phyloP scores from a whole-genome alignment of 2,888 invertebrate genomes.

The Diarsia brunnea region DNA sequence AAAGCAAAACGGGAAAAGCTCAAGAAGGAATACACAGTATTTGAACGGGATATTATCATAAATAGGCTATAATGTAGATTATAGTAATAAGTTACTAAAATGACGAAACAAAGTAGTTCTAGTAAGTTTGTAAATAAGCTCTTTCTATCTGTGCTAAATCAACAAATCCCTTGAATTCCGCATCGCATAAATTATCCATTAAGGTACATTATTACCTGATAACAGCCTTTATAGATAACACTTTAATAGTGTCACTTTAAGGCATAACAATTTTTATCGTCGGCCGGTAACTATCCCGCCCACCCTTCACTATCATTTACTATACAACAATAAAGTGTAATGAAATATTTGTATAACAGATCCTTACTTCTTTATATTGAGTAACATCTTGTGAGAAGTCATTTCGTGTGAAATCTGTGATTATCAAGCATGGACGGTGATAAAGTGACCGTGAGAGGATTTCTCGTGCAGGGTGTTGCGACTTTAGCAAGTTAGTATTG shows the following conservation, averaged over 20 bases:
- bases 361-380: slow-evolving; percentile 57
- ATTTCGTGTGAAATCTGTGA: slow-evolving; percentile 47
- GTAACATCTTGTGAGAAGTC: slow-evolving; percentile 14
- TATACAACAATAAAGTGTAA: slow-evolving; percentile 53
- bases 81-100: too few relatives aligned
- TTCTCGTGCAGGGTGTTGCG: slow-evolving; percentile 52
- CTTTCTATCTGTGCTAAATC: neutral
- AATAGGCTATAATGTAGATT: too few relatives aligned
- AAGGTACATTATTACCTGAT: slow-evolving; percentile 45
- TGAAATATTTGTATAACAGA: slow-evolving; percentile 48
- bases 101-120: neutral
- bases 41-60: too few relatives aligned
- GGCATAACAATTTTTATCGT: slow-evolving; percentile 43
- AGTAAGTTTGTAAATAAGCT: neutral
- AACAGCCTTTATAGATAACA: slow-evolving; percentile 49
- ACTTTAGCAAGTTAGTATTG: slow-evolving; percentile 64
- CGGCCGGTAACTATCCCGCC: slow-evolving; percentile 9
- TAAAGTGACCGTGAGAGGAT: slow-evolving; percentile 48
- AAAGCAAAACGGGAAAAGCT: too few relatives aligned
- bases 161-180: neutral
- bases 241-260: slow-evolving; percentile 29
- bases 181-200: slow-evolving; percentile 33
- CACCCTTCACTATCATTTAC: slow-evolving; percentile 44
- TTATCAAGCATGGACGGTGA: slow-evolving; percentile 59
- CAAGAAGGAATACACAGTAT: too few relatives aligned